These are phyloP conservation scores for Epsilonema sp. DNA, from an alignment of 2,888 invertebrate species.

Conservation along the genomic window DNA sequence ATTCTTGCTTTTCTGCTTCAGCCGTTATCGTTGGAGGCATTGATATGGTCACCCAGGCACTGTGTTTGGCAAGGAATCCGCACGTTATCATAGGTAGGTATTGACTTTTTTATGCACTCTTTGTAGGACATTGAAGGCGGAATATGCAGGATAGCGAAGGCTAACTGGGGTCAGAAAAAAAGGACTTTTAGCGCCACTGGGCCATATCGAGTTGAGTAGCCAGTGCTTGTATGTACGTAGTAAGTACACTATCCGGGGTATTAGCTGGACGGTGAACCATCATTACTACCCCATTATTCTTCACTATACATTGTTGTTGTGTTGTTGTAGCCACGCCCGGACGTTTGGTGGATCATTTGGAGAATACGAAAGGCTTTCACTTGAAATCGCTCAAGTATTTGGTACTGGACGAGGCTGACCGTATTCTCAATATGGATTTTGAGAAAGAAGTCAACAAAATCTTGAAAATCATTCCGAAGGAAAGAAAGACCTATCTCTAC, in stretches of 20 bases:
- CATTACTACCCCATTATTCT: no score
- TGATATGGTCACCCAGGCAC: conserved; percentile 86
- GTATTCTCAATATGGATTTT: conserved; percentile 96
- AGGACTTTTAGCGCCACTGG: background rate
- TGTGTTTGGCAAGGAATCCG: conserved; percentile 78
- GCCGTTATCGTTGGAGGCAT: conserved; percentile 94
- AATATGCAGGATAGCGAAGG: no score
- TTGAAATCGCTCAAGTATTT: conserved; percentile 52
- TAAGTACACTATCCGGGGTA: no score
- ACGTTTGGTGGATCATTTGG: conserved; percentile 76
- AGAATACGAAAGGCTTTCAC: conserved; percentile 93
- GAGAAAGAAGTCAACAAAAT: conserved; percentile 87
- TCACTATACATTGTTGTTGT: background rate
- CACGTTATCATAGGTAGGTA: conserved; percentile 66
- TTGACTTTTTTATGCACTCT: no score
- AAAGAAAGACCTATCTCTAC: conserved; percentile 74
- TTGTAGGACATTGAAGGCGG: no score
- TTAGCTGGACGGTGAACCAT: no score
- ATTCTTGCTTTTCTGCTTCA: no score
- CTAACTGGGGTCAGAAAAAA: background rate
- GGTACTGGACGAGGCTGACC: conserved; percentile 97
- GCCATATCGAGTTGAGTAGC: no score
- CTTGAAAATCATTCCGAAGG: conserved; percentile 66
- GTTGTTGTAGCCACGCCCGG: conserved; percentile 58
- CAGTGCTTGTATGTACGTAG: no score